Conservation (phyloP, 2,113 vertebrate genomes). For the Etia nguti region DNA sequence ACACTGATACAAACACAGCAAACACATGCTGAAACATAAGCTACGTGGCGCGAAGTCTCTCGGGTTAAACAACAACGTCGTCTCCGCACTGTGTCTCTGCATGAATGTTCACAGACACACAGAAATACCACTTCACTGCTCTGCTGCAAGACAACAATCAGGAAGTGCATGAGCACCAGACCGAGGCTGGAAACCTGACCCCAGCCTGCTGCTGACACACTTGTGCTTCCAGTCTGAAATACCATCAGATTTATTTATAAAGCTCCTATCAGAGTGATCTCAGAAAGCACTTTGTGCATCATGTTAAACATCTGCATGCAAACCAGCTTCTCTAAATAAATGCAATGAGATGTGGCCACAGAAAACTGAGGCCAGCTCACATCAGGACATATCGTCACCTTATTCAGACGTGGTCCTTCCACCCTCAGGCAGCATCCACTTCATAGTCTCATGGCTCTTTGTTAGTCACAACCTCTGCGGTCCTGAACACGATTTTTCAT, state of each 20-base stretch:
- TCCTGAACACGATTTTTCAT: neutral
- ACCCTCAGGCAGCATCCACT: neutral
- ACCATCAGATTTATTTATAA: neutral
- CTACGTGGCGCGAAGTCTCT: neutral
- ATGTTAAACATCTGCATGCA: accelerated
- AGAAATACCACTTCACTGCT: neutral
- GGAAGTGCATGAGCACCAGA: neutral
- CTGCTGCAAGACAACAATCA: neutral
- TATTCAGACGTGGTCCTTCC: neutral
- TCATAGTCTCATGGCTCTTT: accelerated
- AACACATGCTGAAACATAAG: neutral
- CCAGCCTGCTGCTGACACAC: neutral
- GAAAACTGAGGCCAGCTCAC: neutral
- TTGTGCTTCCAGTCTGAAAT: neutral
- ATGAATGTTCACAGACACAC: neutral
- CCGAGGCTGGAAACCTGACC: neutral
- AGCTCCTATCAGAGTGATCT: neutral
- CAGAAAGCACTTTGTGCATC: neutral
- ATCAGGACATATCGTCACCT: neutral
- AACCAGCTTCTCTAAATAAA: neutral
- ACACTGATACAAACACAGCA: neutral
- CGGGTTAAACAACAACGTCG: neutral
- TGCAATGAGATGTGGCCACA: neutral
- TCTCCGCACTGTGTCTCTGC: neutral
- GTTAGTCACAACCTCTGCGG: neutral